A percentile compares a stretch with the other conserved stretches of the same genome.
phyloP scores from a whole-genome alignment of 2,113 vertebrate species.

The Lates calcarifer region DNA sequence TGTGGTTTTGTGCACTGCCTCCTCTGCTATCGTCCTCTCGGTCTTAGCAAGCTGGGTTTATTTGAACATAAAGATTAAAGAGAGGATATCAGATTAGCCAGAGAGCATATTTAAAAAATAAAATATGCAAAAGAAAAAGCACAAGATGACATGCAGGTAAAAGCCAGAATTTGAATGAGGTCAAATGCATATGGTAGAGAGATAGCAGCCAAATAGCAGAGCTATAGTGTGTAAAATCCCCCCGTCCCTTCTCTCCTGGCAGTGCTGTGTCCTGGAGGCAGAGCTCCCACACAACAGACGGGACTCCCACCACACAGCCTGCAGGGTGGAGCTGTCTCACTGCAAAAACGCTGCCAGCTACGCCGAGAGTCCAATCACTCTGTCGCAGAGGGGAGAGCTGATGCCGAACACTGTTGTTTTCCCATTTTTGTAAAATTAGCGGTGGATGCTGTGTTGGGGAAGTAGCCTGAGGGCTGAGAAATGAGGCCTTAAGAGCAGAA shows the following conservation, averaged over 20 bases:
- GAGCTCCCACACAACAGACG: slow-evolving; percentile 79
- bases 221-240: slow-evolving; percentile 47
- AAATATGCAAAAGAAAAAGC: background rate
- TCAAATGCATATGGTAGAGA: slow-evolving; percentile 62
- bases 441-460: background rate
- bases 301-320: slow-evolving; percentile 77
- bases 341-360: slow-evolving; percentile 63
- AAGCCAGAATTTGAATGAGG: slow-evolving; percentile 65
- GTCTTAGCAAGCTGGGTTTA: slow-evolving; percentile 12
- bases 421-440: slow-evolving; percentile 52
- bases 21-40: background rate
- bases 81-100: background rate
- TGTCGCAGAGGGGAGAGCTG: slow-evolving; percentile 59
- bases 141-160: slow-evolving; percentile 34
- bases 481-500: slow-evolving; percentile 55
- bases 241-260: slow-evolving; percentile 58
- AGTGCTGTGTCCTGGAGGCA: slow-evolving; percentile 70
- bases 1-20: slow-evolving; percentile 47
- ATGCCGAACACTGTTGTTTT: slow-evolving; percentile 57
- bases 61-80: slow-evolving; percentile 8
- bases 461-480: slow-evolving; percentile 52
- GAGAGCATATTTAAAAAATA: background rate
- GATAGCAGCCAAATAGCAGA: slow-evolving; percentile 54
- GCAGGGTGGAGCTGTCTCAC: slow-evolving; percentile 78
- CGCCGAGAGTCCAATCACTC: slow-evolving; percentile 61